Percentiles rank a stretch among this genome's conserved stretches.
phyloP scores from a whole-genome alignment of 2,888 invertebrate genomes.

The Scrobipalpa costella region DNA sequence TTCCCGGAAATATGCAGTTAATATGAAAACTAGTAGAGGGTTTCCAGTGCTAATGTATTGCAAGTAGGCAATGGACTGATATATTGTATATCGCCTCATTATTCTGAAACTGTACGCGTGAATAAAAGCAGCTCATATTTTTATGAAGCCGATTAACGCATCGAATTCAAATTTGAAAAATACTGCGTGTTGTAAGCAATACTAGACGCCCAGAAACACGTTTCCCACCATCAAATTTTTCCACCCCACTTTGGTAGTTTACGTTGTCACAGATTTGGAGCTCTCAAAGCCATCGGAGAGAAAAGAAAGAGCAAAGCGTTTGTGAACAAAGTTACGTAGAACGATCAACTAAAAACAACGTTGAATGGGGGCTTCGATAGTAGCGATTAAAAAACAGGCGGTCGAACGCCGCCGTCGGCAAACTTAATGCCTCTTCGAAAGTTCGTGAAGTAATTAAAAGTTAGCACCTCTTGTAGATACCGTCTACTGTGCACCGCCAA shows the following conservation, averaged over 20 bases:
- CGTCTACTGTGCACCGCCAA: constrained; percentile 48
- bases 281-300: neutral
- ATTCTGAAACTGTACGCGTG: too few species aligned
- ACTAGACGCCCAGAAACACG: constrained; percentile 51
- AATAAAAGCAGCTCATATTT: too few species aligned
- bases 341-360: constrained; percentile 30
- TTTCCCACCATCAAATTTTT: neutral
- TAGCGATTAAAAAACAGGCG: constrained; percentile 50
- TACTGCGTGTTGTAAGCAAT: constrained; percentile 44
- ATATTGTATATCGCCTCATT: too few species aligned
- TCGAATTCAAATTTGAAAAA: too few species aligned
- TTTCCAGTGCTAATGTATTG: too few species aligned
- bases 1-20: too few species aligned
- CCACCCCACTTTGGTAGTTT: neutral
- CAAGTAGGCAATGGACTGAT: too few species aligned
- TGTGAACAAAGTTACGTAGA: constrained; percentile 2
- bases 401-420: constrained; percentile 50
- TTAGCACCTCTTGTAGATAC: constrained; percentile 67
- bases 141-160: too few species aligned
- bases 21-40: too few species aligned
- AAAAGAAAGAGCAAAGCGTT: constrained; percentile 5
- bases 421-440: constrained; percentile 64
- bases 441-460: constrained; percentile 74
- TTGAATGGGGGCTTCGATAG: constrained; percentile 31
- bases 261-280: neutral